These are phyloP conservation scores for Meleagris gallopavo DNA, from an alignment of 2,113 vertebrate genomes.

Conservation along the genomic window DNA sequence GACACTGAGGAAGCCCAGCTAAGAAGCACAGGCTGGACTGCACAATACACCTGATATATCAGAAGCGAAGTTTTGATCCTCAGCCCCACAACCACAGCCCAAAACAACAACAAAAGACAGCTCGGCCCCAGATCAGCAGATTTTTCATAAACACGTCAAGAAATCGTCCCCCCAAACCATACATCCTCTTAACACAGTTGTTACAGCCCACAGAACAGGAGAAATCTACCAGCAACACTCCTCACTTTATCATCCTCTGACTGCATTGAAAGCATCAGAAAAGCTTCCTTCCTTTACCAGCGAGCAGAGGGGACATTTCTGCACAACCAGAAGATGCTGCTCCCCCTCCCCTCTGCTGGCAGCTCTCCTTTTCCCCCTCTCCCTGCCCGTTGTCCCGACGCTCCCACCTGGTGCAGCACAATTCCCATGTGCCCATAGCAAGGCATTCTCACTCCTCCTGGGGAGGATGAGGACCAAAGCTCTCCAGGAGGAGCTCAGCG, in stretches of 20 bases:
- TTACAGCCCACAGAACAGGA: conserved; percentile 7
- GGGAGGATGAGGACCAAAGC: conserved; percentile 14
- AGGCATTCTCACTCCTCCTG: conserved; percentile 48
- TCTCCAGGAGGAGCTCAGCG: not conserved
- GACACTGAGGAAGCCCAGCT: not conserved
- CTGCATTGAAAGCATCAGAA: not conserved
- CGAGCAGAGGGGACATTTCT: not conserved
- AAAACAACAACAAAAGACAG: conserved; percentile 49
- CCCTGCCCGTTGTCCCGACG: conserved; percentile 13
- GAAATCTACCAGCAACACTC: not conserved
- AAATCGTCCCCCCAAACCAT: not conserved
- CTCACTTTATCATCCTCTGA: not conserved
- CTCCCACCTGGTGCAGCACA: conserved; percentile 66
- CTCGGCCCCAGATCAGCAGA: conserved; percentile 59
- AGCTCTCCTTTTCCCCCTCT: conserved; percentile 30
- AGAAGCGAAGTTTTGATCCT: conserved; percentile 70
- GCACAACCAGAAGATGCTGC: not conserved
- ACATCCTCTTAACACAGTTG: not conserved
- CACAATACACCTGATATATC: not conserved
- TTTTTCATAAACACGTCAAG: conserved; percentile 73
- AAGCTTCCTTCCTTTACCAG: not conserved
- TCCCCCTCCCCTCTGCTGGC: not conserved
- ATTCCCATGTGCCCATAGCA: conserved; percentile 69
- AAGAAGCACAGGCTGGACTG: not conserved
- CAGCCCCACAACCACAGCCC: conserved; percentile 72